Evolutionary conservation across 2,888 invertebrate genomes (phyloP).

Genomic region (Plagiodera versicolora): DNA sequence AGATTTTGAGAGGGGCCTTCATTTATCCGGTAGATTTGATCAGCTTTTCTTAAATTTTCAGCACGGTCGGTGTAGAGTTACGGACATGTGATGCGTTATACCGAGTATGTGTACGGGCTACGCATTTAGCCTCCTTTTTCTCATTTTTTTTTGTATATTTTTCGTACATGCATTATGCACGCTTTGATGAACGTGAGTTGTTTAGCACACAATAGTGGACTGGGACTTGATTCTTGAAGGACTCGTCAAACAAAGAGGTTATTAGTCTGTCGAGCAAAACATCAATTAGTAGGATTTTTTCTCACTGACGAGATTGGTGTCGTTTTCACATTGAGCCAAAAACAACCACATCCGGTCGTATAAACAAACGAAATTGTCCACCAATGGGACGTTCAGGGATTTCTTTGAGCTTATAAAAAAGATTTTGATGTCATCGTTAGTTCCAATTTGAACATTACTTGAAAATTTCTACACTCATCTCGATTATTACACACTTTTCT

Average conservation of each 20-base stretch:
- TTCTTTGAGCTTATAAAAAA: too few relatives aligned
- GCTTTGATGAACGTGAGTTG: conserved; percentile 22
- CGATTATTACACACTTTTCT: too few relatives aligned
- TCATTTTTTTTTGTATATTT: too few relatives aligned
- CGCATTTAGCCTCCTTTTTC: too few relatives aligned
- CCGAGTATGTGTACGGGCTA: conserved; percentile 21
- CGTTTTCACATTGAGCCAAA: not conserved
- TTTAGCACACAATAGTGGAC: not conserved
- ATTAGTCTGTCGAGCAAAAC: not conserved
- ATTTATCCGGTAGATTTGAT: conserved; percentile 54
- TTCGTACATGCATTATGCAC: conserved; percentile 24
- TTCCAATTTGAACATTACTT: too few relatives aligned
- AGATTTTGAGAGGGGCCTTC: conserved; percentile 39
- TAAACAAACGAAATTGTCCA: not conserved
- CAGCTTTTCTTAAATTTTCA: conserved; percentile 54
- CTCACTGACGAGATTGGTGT: not conserved
- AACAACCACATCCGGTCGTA: not conserved
- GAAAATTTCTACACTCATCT: too few relatives aligned
- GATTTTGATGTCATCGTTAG: too few relatives aligned
- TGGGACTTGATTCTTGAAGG: not conserved
- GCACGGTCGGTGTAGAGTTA: conserved; percentile 45
- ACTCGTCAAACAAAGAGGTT: not conserved
- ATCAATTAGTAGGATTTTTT: conserved; percentile 1
- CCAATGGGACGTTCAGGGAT: not conserved
- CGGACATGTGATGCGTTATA: conserved; percentile 41